Evolutionary conservation across 2,888 invertebrate genomes (phyloP).

Genomic region (Cephus pulcher): DNA sequence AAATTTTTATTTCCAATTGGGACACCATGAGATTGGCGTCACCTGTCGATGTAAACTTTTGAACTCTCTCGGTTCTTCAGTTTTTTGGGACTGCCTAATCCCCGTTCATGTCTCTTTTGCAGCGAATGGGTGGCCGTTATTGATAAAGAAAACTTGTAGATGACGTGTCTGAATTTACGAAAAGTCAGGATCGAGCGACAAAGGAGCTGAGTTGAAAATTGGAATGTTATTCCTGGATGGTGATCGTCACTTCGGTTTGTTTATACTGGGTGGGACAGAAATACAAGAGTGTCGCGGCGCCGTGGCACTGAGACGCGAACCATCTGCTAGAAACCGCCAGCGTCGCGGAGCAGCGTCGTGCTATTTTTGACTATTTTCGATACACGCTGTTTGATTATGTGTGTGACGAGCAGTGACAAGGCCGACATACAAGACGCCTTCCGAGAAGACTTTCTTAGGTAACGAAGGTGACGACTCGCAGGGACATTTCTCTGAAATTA

Average conservation of each 20-base stretch:
- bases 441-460: conserved; percentile 42
- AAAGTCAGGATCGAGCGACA: neutral
- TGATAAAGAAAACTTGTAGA: too few species aligned
- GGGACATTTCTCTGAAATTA: conserved; percentile 42
- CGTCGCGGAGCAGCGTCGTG: conserved; percentile 11
- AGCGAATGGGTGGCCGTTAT: too few species aligned
- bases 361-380: conserved; percentile 53
- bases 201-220: conserved; percentile 14
- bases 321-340: conserved; percentile 51
- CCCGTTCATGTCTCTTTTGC: too few species aligned
- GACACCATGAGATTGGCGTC: too few species aligned
- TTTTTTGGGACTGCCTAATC: too few species aligned
- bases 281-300: conserved; percentile 61
- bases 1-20: too few species aligned
- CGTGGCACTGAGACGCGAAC: conserved; percentile 50
- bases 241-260: conserved; percentile 62
- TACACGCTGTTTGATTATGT: conserved; percentile 38
- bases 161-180: too few species aligned
- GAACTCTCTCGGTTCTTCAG: too few species aligned
- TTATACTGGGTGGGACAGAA: conserved; percentile 63
- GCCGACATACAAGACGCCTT: conserved; percentile 35
- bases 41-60: too few species aligned
- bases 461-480: conserved; percentile 44
- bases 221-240: conserved; percentile 59
- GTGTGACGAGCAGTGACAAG: conserved; percentile 48